Conservation (phyloP, 2,888 invertebrate species). For the Ornithoptera alexandrae region DNA sequence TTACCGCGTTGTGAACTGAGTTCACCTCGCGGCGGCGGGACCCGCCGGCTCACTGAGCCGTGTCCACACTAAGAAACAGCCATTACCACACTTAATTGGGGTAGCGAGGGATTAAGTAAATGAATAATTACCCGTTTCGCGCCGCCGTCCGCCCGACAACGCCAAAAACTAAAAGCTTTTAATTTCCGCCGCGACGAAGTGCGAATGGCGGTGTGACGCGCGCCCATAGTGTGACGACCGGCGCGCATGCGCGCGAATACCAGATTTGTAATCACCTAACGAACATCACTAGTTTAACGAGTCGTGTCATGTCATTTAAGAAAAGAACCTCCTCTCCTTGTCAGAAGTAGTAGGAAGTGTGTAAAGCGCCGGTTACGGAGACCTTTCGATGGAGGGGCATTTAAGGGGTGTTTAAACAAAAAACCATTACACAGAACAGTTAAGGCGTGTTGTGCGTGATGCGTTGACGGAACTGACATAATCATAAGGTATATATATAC, state of each 20-base stretch:
- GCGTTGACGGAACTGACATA: no score
- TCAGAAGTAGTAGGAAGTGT: no score
- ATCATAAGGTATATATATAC: no score
- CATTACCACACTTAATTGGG: slow-evolving; percentile 68
- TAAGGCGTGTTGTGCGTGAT: no score
- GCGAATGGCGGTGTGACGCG: slow-evolving; percentile 45
- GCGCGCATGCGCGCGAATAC: slow-evolving; percentile 39
- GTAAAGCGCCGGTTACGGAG: no score
- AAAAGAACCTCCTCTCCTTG: no score
- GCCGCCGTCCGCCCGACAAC: slow-evolving; percentile 48
- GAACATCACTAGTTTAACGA: slow-evolving; percentile 33
- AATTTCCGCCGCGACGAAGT: slow-evolving; percentile 40
- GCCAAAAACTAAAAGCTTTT: slow-evolving; percentile 42
- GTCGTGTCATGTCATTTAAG: slow-evolving; percentile 2
- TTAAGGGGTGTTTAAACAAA: no score
- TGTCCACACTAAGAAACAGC: slow-evolving; percentile 54
- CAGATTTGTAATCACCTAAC: slow-evolving; percentile 36
- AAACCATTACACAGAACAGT: no score
- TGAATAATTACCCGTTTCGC: slow-evolving; percentile 59
- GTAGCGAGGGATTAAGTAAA: slow-evolving; percentile 57
- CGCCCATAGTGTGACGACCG: slow-evolving; percentile 26
- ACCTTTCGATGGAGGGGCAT: no score
- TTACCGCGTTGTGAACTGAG: slow-evolving; percentile 13
- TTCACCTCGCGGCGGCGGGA: slow-evolving; percentile 7
- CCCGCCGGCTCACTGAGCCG: slow-evolving; percentile 54